A percentile compares a stretch with the other conserved stretches of the same genome.
Conservation (phyloP, 2,113 vertebrate species). For the Cyphotilapia sp. region DNA sequence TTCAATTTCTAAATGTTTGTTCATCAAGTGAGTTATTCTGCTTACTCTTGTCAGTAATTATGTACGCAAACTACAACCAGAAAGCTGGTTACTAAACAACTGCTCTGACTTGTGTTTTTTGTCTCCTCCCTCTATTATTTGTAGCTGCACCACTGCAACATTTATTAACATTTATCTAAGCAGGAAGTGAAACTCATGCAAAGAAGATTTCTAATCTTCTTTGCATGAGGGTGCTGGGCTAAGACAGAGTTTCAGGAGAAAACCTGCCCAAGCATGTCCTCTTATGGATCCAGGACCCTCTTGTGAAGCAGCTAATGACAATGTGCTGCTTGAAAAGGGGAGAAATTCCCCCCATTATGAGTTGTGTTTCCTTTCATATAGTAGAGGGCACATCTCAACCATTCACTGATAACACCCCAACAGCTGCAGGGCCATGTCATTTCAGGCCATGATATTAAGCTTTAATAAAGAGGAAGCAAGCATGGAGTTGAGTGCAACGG, state of each 20-base stretch:
- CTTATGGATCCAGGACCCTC: background rate
- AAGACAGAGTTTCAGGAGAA: background rate
- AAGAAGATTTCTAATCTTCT: background rate
- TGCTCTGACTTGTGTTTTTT: background rate
- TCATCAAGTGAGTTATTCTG: background rate
- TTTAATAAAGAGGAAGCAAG: background rate
- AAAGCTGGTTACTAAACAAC: background rate
- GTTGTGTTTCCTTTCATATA: background rate
- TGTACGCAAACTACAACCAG: background rate
- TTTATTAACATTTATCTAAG: background rate
- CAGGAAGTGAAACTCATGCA: background rate
- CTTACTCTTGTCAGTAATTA: background rate
- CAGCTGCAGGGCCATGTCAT: background rate
- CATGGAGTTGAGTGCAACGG: background rate
- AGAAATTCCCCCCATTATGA: rapidly evolving
- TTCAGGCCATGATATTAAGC: background rate
- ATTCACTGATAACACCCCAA: background rate
- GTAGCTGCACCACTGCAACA: background rate
- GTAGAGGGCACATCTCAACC: background rate
- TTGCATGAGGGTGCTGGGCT: background rate
- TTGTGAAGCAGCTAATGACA: background rate
- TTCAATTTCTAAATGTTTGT: background rate
- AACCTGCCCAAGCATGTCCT: background rate
- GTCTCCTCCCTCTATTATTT: background rate
- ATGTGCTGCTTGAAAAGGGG: background rate